These are phyloP conservation scores for Drosophila ficusphila DNA, from an alignment of 1,140 invertebrate species.

Conservation along the genomic window DNA sequence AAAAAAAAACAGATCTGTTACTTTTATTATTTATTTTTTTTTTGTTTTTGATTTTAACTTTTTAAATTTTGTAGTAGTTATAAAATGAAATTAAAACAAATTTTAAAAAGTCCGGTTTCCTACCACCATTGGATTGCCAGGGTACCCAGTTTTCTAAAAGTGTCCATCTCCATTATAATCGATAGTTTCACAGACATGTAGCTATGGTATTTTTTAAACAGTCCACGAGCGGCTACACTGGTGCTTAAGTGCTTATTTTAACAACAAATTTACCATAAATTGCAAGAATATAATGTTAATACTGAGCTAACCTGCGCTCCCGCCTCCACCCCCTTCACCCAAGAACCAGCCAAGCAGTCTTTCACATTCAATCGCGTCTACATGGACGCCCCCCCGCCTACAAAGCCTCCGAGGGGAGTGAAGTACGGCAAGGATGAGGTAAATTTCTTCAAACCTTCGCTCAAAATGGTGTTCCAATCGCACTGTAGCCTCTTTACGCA, in stretches of 20 bases:
- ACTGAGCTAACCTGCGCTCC: constrained; percentile 28
- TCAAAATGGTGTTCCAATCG: constrained; percentile 22
- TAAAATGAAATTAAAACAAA: too few species aligned
- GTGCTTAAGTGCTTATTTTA: constrained; percentile 2
- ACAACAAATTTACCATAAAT: constrained; percentile 16
- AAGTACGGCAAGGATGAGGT: constrained; percentile 93
- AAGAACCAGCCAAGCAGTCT: constrained; percentile 2
- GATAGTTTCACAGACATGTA: constrained; percentile 20
- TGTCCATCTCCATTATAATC: constrained; percentile 3
- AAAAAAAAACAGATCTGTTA: too few species aligned
- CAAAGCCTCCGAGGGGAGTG: constrained; percentile 92
- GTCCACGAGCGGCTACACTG: neutral
- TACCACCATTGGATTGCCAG: too few species aligned
- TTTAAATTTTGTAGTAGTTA: too few species aligned
- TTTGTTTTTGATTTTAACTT: too few species aligned
- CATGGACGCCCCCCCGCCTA: constrained; percentile 86
- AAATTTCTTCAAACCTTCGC: constrained; percentile 64
- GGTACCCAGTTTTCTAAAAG: neutral
- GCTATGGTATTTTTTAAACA: neutral
- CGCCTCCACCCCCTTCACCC: constrained; percentile 8
- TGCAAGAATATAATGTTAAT: constrained; percentile 28
- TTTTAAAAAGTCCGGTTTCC: too few species aligned
- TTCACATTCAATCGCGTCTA: constrained; percentile 39
- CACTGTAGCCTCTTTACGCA: neutral
- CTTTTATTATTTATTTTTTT: too few species aligned